Base-by-base conservation (phyloP, 1,140 invertebrate genomes). In the Matsumurasca onukii region DNA sequence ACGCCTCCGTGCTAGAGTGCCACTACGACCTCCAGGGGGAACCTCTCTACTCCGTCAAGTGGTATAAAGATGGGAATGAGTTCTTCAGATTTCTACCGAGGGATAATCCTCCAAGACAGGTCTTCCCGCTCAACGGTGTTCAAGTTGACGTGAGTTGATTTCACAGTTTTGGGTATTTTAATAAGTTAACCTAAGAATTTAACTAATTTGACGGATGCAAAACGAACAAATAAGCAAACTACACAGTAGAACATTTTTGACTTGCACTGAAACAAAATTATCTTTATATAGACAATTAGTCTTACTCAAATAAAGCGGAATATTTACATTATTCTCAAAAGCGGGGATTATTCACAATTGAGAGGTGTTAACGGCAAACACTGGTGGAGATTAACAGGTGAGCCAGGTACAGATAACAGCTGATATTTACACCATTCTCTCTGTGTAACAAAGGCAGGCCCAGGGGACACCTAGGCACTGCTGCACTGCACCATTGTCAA, bases 81-180 rank as follows among this genome's bases (percentile, higher is more conserved):
- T 92, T 94, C 81, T 93, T 90, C 82, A 84, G 91, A 63, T 92
- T 87, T 77, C 84, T 92, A 17, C 90, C 91, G 3, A 82, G 85
- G 39, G 89, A 91, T 71, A 79, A 80, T 66, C 91, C 90, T 51
- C 86, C 89, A 0, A 85, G 85, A 17, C 88, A 90, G 73, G 86
- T 87, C 17, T 93, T 93, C 74, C 82, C 85, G 17, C 77, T 91
- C 63, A 85, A 86, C 5, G 91, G 91, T 61, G 89, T 93, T 22
- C 84, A 86, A 73, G 91, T 94, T 34, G 89, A 93, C 79, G 88
- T 94, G 82, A 88, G 88, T 88, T 17, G 17, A 17, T 39, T n/a
- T n/a, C n/a, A n/a, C n/a, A n/a, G n/a, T n/a, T n/a, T n/a, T n/a
- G n/a, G n/a, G n/a, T n/a, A n/a, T n/a, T n/a, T n/a, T n/a, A n/a